Conservation (phyloP, 2,113 vertebrate species). For the Coreoperca whiteheadi region DNA sequence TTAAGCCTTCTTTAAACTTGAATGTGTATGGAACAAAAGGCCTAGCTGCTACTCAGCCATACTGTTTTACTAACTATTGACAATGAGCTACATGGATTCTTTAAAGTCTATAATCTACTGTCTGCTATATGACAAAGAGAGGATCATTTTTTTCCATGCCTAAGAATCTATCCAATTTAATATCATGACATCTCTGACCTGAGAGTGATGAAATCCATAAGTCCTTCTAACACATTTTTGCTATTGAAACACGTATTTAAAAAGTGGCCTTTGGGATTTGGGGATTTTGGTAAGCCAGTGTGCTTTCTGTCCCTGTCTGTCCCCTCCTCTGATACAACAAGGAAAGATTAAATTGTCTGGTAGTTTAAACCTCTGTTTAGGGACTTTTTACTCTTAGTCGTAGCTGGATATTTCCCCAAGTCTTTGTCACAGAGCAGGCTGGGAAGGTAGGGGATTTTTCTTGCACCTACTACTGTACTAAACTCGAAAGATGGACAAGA, state of each 20-base stretch:
- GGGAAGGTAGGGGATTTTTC: slow-evolving; percentile 51
- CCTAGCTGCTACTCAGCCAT: slow-evolving; percentile 14
- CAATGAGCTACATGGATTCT: slow-evolving; percentile 1
- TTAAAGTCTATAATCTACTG: slow-evolving; percentile 42
- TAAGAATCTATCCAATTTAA: slow-evolving; percentile 44
- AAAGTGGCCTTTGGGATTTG: slow-evolving; percentile 63
- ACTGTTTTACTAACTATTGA: slow-evolving; percentile 41
- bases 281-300: slow-evolving; percentile 62
- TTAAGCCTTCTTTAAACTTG: slow-evolving; percentile 53
- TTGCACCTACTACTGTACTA: neutral
- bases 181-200: slow-evolving; percentile 45
- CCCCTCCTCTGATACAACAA: slow-evolving; percentile 38
- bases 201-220: slow-evolving; percentile 60
- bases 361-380: slow-evolving; percentile 27
- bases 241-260: slow-evolving; percentile 37
- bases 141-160: slow-evolving; percentile 21
- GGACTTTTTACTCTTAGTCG: slow-evolving; percentile 49
- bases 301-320: slow-evolving; percentile 46
- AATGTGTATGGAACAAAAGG: slow-evolving; percentile 57
- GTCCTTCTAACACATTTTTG: slow-evolving; percentile 32
- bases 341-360: slow-evolving; percentile 54
- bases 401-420: slow-evolving; percentile 25
- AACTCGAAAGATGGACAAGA: slow-evolving; percentile 20
- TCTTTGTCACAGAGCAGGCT: slow-evolving; percentile 27
- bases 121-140: slow-evolving; percentile 17